Base-by-base conservation (phyloP, 2,797 vertebrate species). In the Chelmon rostratus region DNA sequence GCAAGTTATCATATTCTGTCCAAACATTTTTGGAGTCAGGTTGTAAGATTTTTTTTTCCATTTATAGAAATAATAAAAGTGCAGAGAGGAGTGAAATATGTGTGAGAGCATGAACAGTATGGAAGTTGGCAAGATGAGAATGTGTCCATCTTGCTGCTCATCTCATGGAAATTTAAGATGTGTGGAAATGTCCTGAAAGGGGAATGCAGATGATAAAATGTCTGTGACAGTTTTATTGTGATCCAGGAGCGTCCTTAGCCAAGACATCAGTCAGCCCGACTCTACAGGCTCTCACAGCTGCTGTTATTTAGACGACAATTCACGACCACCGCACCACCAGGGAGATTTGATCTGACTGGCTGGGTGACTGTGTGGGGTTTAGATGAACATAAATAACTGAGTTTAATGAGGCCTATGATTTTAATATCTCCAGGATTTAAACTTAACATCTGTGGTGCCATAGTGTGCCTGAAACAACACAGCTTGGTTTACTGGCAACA, bases 161-260 rank as follows among this genome's bases (percentile, higher is more conserved):
- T 89, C 88, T 92, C 72, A 72, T 25, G 80, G 85, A 87, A 81
- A 92, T 93, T 89, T 93, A 91, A 89, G 91, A 91, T 33, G 82
- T 93, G 90, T 77, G 78, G 84, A 93, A 90, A 92, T 76, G 73
- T 77, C 76, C 62, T 66, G 74, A 76, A 80, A 13, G 46, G 53
- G 68, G 91, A 88, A 88, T 85, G 87, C 61, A 35, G 84, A 92
- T 68, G 69, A 91, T 92, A 90, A 91, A 94, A 91, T 86, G 83
- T 87, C 82, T 82, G 64, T 93, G 93, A 94, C 93, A 91, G 90
- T 90, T 94, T 95, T 92, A 92, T 82, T 91, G 88, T 93, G 84
- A 91, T 91, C 87, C 57, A n/a, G 83, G 76, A 80, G 85, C 86
- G 76, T 92, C 88, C 64, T 86, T 84, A 81, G 83, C 80, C 66